Evolutionary conservation across 2,888 invertebrate species (phyloP).

Genomic region (Vesta saturnalis): DNA sequence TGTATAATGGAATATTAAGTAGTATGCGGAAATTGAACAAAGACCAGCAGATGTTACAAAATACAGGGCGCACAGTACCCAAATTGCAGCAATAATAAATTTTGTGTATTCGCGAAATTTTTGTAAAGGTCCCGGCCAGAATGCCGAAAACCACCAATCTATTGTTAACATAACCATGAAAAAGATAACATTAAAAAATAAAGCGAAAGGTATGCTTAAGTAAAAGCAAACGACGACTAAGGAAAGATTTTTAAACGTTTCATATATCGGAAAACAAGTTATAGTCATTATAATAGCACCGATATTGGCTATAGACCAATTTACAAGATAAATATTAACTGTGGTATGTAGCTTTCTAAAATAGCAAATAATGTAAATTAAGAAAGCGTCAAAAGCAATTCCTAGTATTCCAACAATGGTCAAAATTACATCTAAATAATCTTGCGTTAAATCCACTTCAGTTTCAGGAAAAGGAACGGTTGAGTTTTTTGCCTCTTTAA

Average conservation of each 20-base stretch:
- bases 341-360: slow-evolving; percentile 30
- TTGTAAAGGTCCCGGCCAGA: slow-evolving; percentile 22
- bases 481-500: slow-evolving; percentile 16
- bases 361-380: slow-evolving; percentile 30
- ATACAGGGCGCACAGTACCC: slow-evolving; percentile 22
- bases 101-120: slow-evolving; percentile 24
- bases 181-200: slow-evolving; percentile 23
- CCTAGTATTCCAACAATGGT: slow-evolving; percentile 21
- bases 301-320: slow-evolving; percentile 35
- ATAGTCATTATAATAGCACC: slow-evolving; percentile 25
- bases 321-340: slow-evolving; percentile 28
- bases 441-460: neutral
- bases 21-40: slow-evolving; percentile 21
- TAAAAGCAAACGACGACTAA: slow-evolving; percentile 26
- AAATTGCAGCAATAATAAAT: slow-evolving; percentile 19
- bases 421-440: slow-evolving; percentile 20
- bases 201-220: slow-evolving; percentile 23
- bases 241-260: slow-evolving; percentile 12
- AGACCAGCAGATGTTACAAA: slow-evolving; percentile 17
- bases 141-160: slow-evolving; percentile 31
- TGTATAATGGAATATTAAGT: slow-evolving; percentile 26
- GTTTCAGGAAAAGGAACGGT: neutral
- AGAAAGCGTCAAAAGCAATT: slow-evolving; percentile 21
- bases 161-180: slow-evolving; percentile 25
- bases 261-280: slow-evolving; percentile 21